These are phyloP conservation scores for Sinella curviseta DNA, from an alignment of 1,140 invertebrate species.

Conservation along the genomic window DNA sequence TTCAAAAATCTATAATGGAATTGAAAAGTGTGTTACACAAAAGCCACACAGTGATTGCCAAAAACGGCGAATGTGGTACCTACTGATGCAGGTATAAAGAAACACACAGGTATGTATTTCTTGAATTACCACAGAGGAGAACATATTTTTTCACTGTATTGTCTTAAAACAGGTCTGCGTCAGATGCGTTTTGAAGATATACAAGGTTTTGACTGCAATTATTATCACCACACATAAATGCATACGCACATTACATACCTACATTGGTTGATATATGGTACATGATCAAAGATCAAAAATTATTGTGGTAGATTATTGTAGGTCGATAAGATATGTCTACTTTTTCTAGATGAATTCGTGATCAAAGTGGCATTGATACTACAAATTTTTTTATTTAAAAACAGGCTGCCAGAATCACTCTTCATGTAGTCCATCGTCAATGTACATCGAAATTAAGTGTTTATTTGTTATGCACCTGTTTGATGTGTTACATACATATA, in stretches of 20 bases:
- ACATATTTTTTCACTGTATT: background rate
- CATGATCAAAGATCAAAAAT: background rate
- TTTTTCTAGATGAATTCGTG: conserved; percentile 8
- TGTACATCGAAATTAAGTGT: too few species aligned
- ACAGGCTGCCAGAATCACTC: background rate
- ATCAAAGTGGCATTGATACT: background rate
- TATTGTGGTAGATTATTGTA: background rate
- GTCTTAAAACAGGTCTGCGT: background rate
- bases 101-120: too few species aligned
- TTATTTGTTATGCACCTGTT: too few species aligned
- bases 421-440: too few species aligned
- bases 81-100: too few species aligned
- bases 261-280: background rate
- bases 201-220: background rate
- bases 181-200: background rate
- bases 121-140: background rate
- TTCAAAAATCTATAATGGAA: background rate
- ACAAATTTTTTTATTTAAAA: background rate
- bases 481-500: too few species aligned
- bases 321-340: background rate
- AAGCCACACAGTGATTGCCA: background rate
- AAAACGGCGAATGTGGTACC: background rate
- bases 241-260: background rate
- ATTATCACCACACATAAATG: background rate
- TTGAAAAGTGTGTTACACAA: conserved; percentile 14